phyloP scores from a whole-genome alignment of 2,888 invertebrate genomes.

The Cheilosia vulpina region DNA sequence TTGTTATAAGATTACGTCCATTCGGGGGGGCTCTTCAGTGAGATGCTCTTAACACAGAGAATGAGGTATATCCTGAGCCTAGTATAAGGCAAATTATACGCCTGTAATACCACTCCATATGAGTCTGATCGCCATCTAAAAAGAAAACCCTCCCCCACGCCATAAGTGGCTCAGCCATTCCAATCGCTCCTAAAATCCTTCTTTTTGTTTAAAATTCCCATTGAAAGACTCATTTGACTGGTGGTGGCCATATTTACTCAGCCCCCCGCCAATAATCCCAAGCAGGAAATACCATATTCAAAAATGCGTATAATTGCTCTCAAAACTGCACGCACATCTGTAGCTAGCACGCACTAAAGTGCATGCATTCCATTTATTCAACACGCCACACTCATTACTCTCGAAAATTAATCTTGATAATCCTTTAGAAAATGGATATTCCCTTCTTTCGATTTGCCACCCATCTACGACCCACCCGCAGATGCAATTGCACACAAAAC shows the following conservation, averaged over 20 bases:
- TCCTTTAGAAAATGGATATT: conserved; percentile 26
- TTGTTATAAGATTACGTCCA: too few species aligned
- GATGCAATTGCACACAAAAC: neutral
- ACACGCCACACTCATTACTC: conserved; percentile 45
- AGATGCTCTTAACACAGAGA: too few species aligned
- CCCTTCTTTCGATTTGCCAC: conserved; percentile 9
- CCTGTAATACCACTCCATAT: too few species aligned
- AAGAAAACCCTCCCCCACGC: too few species aligned
- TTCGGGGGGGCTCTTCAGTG: too few species aligned
- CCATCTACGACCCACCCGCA: neutral
- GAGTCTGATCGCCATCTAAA: too few species aligned
- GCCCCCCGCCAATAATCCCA: neutral
- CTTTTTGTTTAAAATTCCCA: conserved; percentile 11
- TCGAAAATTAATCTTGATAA: conserved; percentile 57
- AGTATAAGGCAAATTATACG: too few species aligned
- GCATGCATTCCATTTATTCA: conserved; percentile 41
- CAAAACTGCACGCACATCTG: conserved; percentile 60
- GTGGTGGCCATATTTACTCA: neutral
- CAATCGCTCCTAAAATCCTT: neutral
- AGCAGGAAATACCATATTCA: conserved; percentile 1
- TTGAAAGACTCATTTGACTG: conserved; percentile 6
- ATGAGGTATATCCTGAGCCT: too few species aligned
- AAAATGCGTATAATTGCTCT: conserved; percentile 44
- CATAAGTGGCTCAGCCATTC: too few species aligned
- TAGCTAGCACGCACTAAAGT: conserved; percentile 49